These are phyloP conservation scores for Megaustenia siamemsis DNA, from an alignment of 2,888 invertebrate genomes.

Conservation along the genomic window DNA sequence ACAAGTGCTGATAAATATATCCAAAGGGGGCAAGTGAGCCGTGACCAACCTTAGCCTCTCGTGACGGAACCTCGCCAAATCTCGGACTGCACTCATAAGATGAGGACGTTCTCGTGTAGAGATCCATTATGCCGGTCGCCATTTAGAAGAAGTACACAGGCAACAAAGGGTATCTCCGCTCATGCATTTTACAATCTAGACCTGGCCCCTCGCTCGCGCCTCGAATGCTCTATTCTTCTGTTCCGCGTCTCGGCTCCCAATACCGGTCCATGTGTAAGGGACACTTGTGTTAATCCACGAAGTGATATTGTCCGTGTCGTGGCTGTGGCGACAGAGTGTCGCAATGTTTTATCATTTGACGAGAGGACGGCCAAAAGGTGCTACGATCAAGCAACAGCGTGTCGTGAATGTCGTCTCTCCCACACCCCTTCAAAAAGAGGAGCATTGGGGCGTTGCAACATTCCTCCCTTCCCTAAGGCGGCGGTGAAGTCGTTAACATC, in stretches of 20 bases:
- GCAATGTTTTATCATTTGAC: constrained; percentile 24
- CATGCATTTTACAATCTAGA: background rate
- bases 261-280: background rate
- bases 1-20: too few relatives aligned
- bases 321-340: constrained; percentile 39
- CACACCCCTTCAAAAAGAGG: background rate
- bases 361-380: constrained; percentile 5
- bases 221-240: constrained; percentile 19
- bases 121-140: background rate
- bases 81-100: background rate
- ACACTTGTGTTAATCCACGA: constrained; percentile 44
- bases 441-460: constrained; percentile 9
- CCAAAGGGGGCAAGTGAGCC: too few relatives aligned
- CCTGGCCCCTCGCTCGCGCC: background rate
- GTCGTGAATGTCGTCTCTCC: background rate
- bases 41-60: background rate
- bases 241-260: background rate
- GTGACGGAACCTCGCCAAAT: background rate
- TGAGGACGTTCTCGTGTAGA: background rate
- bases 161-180: background rate
- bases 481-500: background rate
- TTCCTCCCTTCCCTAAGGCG: background rate
- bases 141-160: background rate
- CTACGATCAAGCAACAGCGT: constrained; percentile 8
- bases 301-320: constrained; percentile 33